Percentiles rank a stretch among this genome's conserved stretches.
Evolutionary conservation across 1,140 invertebrate genomes (phyloP).

Genomic region (Drosophila kikkawai): DNA sequence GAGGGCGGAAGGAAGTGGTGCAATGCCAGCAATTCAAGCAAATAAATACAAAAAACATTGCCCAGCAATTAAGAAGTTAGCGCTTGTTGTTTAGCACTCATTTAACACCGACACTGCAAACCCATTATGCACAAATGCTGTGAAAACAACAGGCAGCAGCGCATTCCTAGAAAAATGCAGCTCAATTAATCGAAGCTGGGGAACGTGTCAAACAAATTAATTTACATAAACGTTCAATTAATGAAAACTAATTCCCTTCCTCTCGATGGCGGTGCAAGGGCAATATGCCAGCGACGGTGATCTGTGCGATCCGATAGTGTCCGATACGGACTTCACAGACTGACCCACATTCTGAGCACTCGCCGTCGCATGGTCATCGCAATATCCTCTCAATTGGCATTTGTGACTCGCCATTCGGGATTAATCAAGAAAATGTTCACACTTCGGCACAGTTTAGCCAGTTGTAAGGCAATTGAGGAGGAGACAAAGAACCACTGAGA

Average conservation of each 20-base stretch:
- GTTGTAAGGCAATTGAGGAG: conserved; percentile 47
- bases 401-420: conserved; percentile 14
- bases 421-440: conserved; percentile 54
- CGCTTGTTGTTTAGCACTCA: conserved; percentile 48
- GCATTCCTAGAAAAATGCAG: conserved; percentile 38
- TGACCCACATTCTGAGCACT: conserved; percentile 47
- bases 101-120: conserved; percentile 51
- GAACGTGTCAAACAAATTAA: conserved; percentile 69
- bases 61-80: conserved; percentile 26
- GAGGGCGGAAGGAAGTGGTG: conserved; percentile 23
- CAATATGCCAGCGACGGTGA: conserved; percentile 19
- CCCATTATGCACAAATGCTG: conserved; percentile 32
- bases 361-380: conserved; percentile 15
- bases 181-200: conserved; percentile 63
- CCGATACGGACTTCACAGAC: conserved; percentile 14
- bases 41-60: conserved; percentile 19
- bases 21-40: conserved; percentile 2
- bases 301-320: conserved; percentile 53
- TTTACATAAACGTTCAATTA: conserved; percentile 65
- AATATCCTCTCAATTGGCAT: conserved; percentile 53
- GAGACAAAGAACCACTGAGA: conserved; percentile 18
- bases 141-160: conserved; percentile 7
- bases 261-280: conserved; percentile 49
- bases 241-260: conserved; percentile 57
- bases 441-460: conserved; percentile 41